These are phyloP conservation scores for Pterostichus madidus DNA, from an alignment of 2,888 invertebrate species.

Conservation along the genomic window DNA sequence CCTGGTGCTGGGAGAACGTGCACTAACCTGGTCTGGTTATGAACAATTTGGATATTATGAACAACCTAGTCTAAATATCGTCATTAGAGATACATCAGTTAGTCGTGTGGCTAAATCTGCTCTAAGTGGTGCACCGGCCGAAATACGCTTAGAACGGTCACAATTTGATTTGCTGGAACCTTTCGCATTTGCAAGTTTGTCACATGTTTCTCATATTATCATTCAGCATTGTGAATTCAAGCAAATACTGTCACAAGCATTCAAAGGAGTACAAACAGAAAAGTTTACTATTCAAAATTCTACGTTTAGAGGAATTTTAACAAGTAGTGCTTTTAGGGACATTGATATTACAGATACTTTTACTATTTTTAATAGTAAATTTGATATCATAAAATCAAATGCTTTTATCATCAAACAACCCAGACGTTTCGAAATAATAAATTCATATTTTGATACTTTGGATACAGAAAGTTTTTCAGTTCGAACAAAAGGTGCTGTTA, in stretches of 20 bases:
- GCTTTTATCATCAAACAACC: constrained; percentile 85
- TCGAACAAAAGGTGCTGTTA: constrained; percentile 81
- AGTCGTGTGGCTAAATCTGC: constrained; percentile 73
- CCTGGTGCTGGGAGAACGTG: constrained; percentile 81
- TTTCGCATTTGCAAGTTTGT: constrained; percentile 87
- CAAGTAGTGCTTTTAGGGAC: constrained; percentile 87
- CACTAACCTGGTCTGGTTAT: constrained; percentile 80
- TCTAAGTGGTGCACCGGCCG: constrained; percentile 86
- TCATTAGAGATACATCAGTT: constrained; percentile 20
- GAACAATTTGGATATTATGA: constrained; percentile 67
- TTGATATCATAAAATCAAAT: constrained; percentile 83
- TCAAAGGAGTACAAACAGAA: constrained; percentile 87
- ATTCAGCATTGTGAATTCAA: constrained; percentile 82
- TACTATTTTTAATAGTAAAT: constrained; percentile 82
- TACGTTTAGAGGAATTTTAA: constrained; percentile 79
- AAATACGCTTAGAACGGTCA: constrained; percentile 80
- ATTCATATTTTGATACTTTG: constrained; percentile 80
- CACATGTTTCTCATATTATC: constrained; percentile 82
- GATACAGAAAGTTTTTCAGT: constrained; percentile 85
- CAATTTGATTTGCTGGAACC: constrained; percentile 82
- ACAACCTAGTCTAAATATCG: constrained; percentile 68
- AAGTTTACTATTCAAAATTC: constrained; percentile 84
- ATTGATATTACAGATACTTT: constrained; percentile 85
- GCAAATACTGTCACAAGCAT: constrained; percentile 84
- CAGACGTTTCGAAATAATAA: constrained; percentile 81